A percentile compares a stretch with the other conserved stretches of the same genome.
Conservation (phyloP, 2,888 invertebrate species). For the Hipparchia semele region DNA sequence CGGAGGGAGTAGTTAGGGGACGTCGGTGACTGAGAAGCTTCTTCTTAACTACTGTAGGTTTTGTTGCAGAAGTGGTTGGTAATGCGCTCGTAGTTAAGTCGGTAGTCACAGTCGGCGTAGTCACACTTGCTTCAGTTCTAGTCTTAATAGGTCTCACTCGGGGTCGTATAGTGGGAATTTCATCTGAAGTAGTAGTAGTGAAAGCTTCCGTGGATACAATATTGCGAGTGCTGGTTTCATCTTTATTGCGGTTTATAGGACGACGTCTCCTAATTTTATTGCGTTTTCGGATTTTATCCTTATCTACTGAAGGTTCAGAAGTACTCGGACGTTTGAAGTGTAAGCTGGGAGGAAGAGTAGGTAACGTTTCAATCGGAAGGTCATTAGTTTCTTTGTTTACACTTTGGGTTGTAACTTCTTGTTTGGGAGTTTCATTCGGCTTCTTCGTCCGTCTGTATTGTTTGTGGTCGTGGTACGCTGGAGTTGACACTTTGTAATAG, state of each 20-base stretch:
- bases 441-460: conserved; percentile 69
- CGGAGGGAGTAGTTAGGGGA: conserved; percentile 58
- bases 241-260: conserved; percentile 63
- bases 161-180: conserved; percentile 67
- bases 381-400: conserved; percentile 56
- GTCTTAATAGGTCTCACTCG: conserved; percentile 63
- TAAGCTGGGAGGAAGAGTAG: conserved; percentile 74
- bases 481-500: conserved; percentile 75
- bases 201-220: conserved; percentile 56
- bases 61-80: conserved; percentile 74
- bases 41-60: conserved; percentile 71
- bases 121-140: conserved; percentile 62
- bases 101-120: conserved; percentile 71
- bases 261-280: conserved; percentile 76
- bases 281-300: conserved; percentile 70
- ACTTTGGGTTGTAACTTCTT: conserved; percentile 53
- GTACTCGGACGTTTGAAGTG: conserved; percentile 73
- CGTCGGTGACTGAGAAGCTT: conserved; percentile 64
- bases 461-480: conserved; percentile 63
- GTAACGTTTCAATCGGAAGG: conserved; percentile 61
- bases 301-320: conserved; percentile 57
- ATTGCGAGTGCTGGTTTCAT: conserved; percentile 56
- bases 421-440: conserved; percentile 55
- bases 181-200: conserved; percentile 59
- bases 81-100: conserved; percentile 76